Evolutionary conservation across 2,888 invertebrate genomes (phyloP), one percentile per base, ranked within the genome.

Genomic region (Agriopis leucophaearia): DNA sequence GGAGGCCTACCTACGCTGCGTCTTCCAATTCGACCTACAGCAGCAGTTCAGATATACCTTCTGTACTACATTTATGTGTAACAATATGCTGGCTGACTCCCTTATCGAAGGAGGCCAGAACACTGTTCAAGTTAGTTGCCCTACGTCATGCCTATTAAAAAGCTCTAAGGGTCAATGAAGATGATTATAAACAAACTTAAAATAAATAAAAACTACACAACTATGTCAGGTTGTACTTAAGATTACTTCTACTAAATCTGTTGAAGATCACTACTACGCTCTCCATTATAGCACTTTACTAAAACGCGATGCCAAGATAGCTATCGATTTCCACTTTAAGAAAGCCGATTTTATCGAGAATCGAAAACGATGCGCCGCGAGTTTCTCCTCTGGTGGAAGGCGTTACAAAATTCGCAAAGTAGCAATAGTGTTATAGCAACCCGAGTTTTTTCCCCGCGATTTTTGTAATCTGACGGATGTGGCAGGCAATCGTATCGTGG

Each of bases 401-500:
- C 42, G 55, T 58, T 61, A 50, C 60, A 61, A 60, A 55, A 56
- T 61, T 50, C 7, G 66, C 18, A 59, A 54, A 65, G 16, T 44
- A n/a, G 45, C 15, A 38, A 42, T 55, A 59, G 12, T 16, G 16
- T 38, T 40, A 10, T 55, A 36, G 45, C 45, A 38, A 38, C n/a
- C 40, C 12, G 40, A 42, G 44, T 59, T 66, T 66, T 64, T 61
- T 47, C 40, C 48, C 52, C 42, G 40, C 52, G 68, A 73, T 71
- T 75, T 66, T 73, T 71, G 71, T 71, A 79, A 80, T 75, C 69
- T 67, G 75, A 74, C 74, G 74, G 78, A 83, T 79, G 77, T 72
- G 77, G 77, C 74, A 78, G 62, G 50, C 16, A 66, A 63, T 72
- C 77, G 78, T n/a, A n/a, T n/a, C n/a, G n/a, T n/a, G n/a, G n/a